Conservation (phyloP, 2,888 invertebrate species). For the Cephus spinipes region DNA sequence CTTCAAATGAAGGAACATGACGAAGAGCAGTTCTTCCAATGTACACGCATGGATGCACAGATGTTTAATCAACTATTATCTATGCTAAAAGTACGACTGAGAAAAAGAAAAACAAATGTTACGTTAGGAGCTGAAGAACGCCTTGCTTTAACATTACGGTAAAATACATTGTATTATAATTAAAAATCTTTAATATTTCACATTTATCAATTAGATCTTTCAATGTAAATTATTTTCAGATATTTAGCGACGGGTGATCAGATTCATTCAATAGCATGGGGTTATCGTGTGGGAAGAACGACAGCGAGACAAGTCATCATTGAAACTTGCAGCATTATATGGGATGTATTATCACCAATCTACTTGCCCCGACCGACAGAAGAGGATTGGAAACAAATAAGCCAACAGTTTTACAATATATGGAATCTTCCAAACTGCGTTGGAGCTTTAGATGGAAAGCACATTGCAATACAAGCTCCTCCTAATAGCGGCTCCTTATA, state of each 20-base stretch:
- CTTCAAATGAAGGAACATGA: too few species aligned
- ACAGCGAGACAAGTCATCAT: conserved; percentile 14
- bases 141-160: too few species aligned
- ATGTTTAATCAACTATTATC: too few species aligned
- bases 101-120: too few species aligned
- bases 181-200: conserved; percentile 2
- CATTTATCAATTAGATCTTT: background rate
- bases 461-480: conserved; percentile 20
- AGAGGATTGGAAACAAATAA: conserved; percentile 14
- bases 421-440: conserved; percentile 17
- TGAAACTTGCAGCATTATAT: conserved; percentile 12
- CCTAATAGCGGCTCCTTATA: conserved; percentile 21
- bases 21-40: too few species aligned
- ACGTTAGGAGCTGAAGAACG: too few species aligned
- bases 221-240: conserved; percentile 11
- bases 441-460: conserved; percentile 26
- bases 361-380: conserved; percentile 11
- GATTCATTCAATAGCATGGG: conserved; percentile 14
- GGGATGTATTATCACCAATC: conserved; percentile 15
- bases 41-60: too few species aligned
- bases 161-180: background rate
- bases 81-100: too few species aligned
- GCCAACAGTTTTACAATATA: conserved; percentile 9
- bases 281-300: conserved; percentile 17
- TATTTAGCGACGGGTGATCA: conserved; percentile 17